These are phyloP conservation scores for Lanistes nyassanus DNA, from an alignment of 1,140 invertebrate species.

Conservation along the genomic window DNA sequence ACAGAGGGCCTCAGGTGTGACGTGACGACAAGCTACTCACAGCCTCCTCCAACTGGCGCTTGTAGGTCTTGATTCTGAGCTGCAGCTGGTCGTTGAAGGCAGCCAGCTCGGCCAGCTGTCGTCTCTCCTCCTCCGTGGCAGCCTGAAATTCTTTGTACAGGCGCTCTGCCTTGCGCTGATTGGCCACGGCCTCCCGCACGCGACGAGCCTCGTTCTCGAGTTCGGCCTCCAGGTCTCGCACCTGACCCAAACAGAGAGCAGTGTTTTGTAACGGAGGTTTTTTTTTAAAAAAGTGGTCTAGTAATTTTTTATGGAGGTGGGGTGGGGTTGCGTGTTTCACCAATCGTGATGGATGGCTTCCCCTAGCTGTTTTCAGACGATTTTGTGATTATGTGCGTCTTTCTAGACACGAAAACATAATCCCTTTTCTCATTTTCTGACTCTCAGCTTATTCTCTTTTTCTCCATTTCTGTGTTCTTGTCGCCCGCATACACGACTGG, in stretches of 20 bases:
- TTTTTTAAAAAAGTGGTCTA: not conserved
- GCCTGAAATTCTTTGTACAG: conserved; percentile 58
- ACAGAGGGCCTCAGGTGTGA: too few species aligned
- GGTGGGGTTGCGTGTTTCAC: too few species aligned
- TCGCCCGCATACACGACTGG: not conserved
- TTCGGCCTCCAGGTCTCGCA: conserved; percentile 66
- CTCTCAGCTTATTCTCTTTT: not conserved
- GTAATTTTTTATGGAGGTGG: conserved; percentile 1
- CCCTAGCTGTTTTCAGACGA: too few species aligned
- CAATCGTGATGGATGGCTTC: too few species aligned
- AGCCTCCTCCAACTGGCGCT: conserved; percentile 65
- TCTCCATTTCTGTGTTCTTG: not conserved
- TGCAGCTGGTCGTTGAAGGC: conserved; percentile 61
- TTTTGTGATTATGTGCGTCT: not conserved
- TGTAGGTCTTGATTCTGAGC: conserved; percentile 64
- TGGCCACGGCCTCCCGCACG: conserved; percentile 57
- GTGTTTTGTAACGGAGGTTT: too few species aligned
- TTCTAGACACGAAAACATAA: not conserved
- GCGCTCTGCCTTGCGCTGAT: conserved; percentile 61
- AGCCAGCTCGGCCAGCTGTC: conserved; percentile 57
- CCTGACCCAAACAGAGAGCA: conserved; percentile 42
- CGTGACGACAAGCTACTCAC: conserved; percentile 55
- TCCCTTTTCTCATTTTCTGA: not conserved
- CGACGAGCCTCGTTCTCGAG: conserved; percentile 64
- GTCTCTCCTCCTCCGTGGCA: conserved; percentile 59